These are phyloP conservation scores for Centropus unirufus DNA, from an alignment of 2,113 vertebrate species.

Conservation along the genomic window DNA sequence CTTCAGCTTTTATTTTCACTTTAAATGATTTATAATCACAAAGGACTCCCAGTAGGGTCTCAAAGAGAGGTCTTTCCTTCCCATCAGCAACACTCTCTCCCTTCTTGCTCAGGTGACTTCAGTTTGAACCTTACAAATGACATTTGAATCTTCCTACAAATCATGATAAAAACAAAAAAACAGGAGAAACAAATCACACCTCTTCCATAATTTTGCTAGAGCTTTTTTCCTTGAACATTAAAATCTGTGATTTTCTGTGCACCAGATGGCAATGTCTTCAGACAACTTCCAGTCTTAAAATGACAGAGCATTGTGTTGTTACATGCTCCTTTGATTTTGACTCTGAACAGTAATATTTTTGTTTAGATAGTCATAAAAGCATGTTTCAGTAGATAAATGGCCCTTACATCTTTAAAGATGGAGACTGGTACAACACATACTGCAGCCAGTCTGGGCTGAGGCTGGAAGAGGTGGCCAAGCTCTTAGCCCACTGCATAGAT, in stretches of 20 bases:
- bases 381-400: neutral
- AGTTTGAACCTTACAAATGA: neutral
- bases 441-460: neutral
- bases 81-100: neutral
- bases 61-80: neutral
- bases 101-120: neutral
- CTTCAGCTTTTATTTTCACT: neutral
- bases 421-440: neutral
- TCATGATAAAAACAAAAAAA: neutral
- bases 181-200: neutral
- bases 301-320: neutral
- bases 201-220: neutral
- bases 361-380: constrained; percentile 1
- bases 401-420: neutral
- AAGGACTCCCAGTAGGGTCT: neutral
- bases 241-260: neutral
- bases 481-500: neutral
- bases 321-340: neutral
- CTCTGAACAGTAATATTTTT: neutral
- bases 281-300: neutral
- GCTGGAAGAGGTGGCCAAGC: neutral
- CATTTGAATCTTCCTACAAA: neutral
- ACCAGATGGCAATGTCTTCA: constrained; percentile 33
- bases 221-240: neutral
- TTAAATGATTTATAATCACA: neutral